Evolutionary conservation across 1,140 invertebrate genomes (phyloP), one percentile per base, ranked within the genome.

Genomic region (Lepidurus apus): DNA sequence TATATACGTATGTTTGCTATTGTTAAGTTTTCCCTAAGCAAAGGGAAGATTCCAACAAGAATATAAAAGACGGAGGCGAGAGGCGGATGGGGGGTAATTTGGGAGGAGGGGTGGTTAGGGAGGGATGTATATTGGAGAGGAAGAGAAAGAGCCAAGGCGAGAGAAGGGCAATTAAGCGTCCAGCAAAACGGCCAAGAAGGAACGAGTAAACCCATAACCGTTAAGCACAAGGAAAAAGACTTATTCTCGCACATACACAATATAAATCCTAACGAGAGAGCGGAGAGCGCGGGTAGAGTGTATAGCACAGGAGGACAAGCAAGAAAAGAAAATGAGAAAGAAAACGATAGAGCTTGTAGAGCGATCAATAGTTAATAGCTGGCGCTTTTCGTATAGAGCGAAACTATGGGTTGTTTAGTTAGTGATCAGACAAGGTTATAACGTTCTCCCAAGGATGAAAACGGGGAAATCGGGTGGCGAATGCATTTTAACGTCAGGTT

Each of bases 1-100:
- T 17, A 17, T 34, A 34, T 4, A 34, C 34, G 34, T 65, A 65
- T 65, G 53, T 65, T 65, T 65, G 53, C 53, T 65, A 21, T 65
- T 65, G 53, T 65, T 65, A 21, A 42, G 43, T 21, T 42, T 34
- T 34, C 34, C 34, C 34, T 34, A 34, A 73, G 73, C 43, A 43
- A 43, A 78, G 76, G 24, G 43, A 21, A 73, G 45, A 77, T 26
- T 73, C 34, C n/a, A 73, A 43, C 44, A 43, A 45, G 73, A 53
- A 76, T 42, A 53, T 9, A 78, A 73, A 65, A 24, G 79, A 42
- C 43, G n/a, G 75, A 34, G 53, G 44, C 43, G 8, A 77, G 42
- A 65, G 53, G 65, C 7, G 74, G 13, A 74, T 42, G 73, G 44
- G 73, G n/a, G n/a, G n/a, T n/a, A n/a, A n/a, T n/a, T n/a, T n/a